These are phyloP conservation scores for Pseudococcus viburni DNA, from an alignment of 2,888 invertebrate species.

Conservation along the genomic window DNA sequence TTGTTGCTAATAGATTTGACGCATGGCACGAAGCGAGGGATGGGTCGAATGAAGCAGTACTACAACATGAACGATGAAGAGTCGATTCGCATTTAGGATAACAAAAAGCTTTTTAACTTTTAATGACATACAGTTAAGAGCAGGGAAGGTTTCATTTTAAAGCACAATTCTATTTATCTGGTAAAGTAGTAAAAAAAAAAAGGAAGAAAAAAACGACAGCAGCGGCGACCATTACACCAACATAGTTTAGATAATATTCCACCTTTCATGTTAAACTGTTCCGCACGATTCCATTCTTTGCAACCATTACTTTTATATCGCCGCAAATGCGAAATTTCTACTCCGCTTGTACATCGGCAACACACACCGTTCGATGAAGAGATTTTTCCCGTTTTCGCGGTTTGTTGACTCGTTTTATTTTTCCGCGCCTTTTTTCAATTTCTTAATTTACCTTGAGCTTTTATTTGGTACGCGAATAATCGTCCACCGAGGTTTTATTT, in stretches of 20 bases:
- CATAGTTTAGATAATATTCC: constrained; percentile 43
- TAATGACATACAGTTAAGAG: constrained; percentile 48
- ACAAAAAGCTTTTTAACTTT: constrained; percentile 53
- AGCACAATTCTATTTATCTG: constrained; percentile 48
- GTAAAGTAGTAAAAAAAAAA: constrained; percentile 43
- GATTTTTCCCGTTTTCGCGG: background rate
- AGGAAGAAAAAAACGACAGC: background rate
- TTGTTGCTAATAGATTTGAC: constrained; percentile 47
- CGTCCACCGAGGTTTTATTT: background rate
- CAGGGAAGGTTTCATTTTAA: constrained; percentile 44
- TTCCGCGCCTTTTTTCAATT: background rate
- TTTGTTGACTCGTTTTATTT: constrained; percentile 41
- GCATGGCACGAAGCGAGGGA: background rate
- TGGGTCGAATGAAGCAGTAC: background rate
- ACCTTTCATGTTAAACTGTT: constrained; percentile 52
- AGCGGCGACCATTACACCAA: background rate
- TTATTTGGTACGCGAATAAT: background rate
- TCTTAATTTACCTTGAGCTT: background rate
- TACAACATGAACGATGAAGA: constrained; percentile 44
- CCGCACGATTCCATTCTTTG: background rate
- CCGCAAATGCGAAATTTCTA: constrained; percentile 41
- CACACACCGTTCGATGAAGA: constrained; percentile 34
- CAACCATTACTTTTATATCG: constrained; percentile 26
- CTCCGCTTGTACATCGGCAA: background rate
- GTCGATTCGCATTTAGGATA: constrained; percentile 50